Evolutionary conservation across 2,113 vertebrate genomes (phyloP).

Genomic region (Ptilonorhynchus violaceus): DNA sequence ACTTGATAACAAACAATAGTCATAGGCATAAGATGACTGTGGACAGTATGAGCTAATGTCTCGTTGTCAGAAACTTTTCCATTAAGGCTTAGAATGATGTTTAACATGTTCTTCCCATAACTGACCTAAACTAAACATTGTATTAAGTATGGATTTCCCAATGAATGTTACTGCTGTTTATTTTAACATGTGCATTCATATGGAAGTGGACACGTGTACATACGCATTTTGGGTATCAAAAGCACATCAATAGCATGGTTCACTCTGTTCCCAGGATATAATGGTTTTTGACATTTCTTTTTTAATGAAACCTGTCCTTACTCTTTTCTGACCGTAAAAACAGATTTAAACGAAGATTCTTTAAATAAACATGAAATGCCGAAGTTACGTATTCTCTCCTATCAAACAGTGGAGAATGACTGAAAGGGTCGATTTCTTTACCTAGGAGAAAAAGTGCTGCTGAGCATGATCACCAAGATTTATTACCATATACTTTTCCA

Average conservation of each 20-base stretch:
- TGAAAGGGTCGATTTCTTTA: neutral
- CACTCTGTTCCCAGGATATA: neutral
- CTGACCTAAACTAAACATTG: conserved; percentile 42
- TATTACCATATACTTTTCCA: conserved; percentile 27
- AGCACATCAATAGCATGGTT: neutral
- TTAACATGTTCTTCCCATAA: conserved; percentile 50
- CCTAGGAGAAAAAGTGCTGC: neutral
- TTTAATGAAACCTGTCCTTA: neutral
- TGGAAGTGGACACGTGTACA: neutral
- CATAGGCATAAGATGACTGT: conserved; percentile 38
- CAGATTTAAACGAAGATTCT: neutral
- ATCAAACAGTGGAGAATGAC: neutral
- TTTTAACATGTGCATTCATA: neutral
- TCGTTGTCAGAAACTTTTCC: conserved; percentile 67
- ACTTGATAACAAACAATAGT: conserved; percentile 67
- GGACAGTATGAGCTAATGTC: conserved; percentile 75
- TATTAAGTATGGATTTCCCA: conserved; percentile 25
- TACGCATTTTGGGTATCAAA: neutral
- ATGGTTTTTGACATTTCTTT: neutral
- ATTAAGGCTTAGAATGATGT: conserved; percentile 56
- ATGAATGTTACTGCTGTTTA: neutral
- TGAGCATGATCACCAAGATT: conserved; percentile 40
- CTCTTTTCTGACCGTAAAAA: neutral
- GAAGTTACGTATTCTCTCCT: conserved; percentile 26
- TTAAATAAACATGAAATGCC: neutral